These are phyloP conservation scores for Nephrocerus scutellatus DNA, from an alignment of 2,888 invertebrate species.

Conservation along the genomic window DNA sequence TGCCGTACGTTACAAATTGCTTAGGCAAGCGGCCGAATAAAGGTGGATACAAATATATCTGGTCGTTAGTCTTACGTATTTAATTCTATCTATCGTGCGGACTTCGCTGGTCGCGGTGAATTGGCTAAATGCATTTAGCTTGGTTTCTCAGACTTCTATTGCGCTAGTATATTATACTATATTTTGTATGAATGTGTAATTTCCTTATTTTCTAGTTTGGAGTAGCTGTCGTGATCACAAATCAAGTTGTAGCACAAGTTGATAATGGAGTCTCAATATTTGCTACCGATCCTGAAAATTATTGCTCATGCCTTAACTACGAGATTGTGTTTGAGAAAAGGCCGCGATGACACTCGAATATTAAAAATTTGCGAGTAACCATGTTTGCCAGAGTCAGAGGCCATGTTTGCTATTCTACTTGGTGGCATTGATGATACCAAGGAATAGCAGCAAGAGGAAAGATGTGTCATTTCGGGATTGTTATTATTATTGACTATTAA, in stretches of 20 bases:
- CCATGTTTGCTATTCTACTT: conserved; percentile 92
- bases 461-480: too few species aligned
- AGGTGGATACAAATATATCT: too few species aligned
- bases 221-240: conserved; percentile 96
- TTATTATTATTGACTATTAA: too few species aligned
- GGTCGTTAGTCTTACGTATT: too few species aligned
- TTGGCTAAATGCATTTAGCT: conserved; percentile 82
- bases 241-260: conserved; percentile 98
- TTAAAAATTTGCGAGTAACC: conserved; percentile 99
- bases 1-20: conserved; percentile 89
- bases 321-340: conserved; percentile 85
- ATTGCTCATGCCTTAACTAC: conserved; percentile 98
- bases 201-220: conserved; percentile 67
- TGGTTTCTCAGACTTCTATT: conserved; percentile 87
- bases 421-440: conserved; percentile 96
- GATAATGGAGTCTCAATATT: conserved; percentile 94
- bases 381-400: conserved; percentile 95
- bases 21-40: conserved; percentile 88
- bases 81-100: conserved; percentile 71
- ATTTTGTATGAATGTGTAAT: background rate
- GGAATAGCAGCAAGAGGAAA: too few species aligned
- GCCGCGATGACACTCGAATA: conserved; percentile 90
- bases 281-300: conserved; percentile 94
- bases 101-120: conserved; percentile 94
- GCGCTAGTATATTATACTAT: too few species aligned